Percentiles rank a stretch among this genome's conserved stretches.
Conservation (phyloP, 2,113 vertebrate genomes). For the Epinephelus moara region DNA sequence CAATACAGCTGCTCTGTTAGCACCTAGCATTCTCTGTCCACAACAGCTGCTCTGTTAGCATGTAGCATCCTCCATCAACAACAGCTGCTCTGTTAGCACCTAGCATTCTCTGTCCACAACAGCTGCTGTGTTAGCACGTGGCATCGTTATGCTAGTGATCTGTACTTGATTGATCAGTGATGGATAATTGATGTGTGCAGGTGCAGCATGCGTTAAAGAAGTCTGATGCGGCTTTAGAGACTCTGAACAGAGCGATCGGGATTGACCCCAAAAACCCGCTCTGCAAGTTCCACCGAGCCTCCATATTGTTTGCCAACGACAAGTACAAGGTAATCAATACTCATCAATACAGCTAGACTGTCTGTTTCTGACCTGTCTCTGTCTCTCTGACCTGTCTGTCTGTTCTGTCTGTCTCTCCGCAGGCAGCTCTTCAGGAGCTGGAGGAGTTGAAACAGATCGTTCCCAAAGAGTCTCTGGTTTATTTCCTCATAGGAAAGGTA, state of each 20-base stretch:
- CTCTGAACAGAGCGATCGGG: conserved; percentile 95
- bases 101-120: no score
- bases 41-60: no score
- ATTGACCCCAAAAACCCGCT: conserved; percentile 98
- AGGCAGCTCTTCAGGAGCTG: conserved; percentile 98
- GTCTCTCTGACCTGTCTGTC: not conserved
- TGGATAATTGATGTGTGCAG: conserved; percentile 65
- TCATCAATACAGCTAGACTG: not conserved
- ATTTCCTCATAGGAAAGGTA: conserved; percentile 99
- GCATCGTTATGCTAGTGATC: no score
- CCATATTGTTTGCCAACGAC: conserved; percentile 97
- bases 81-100: no score
- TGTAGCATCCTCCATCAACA: no score
- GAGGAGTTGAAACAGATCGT: conserved; percentile 99
- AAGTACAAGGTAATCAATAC: conserved; percentile 93
- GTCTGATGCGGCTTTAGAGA: conserved; percentile 97
- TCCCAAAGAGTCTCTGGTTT: conserved; percentile 99
- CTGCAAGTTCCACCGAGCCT: conserved; percentile 99
- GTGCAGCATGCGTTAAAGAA: conserved; percentile 98
- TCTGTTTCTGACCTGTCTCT: not conserved
- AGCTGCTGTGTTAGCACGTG: no score
- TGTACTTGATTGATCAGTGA: no score
- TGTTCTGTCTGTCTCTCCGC: conserved; percentile 27
- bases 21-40: not conserved
- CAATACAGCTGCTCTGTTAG: not conserved